Evolutionary conservation across 2,888 invertebrate species (phyloP).

Genomic region (Gastrophysa polygoni): DNA sequence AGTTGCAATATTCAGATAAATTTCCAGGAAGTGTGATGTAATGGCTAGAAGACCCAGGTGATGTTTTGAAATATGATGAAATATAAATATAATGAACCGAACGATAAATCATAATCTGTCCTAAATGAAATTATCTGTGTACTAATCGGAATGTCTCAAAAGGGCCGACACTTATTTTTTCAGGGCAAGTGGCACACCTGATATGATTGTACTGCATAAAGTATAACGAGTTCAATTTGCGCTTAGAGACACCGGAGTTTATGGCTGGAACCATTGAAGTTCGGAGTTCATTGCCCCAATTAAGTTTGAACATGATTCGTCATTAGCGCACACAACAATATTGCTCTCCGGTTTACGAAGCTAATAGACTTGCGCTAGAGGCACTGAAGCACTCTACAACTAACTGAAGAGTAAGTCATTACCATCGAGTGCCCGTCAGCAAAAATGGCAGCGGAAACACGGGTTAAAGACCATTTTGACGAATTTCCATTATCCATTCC

Average conservation of each 20-base stretch:
- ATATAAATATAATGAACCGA: too few relatives aligned
- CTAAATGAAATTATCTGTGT: too few relatives aligned
- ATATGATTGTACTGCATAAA: slow-evolving; percentile 29
- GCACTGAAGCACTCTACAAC: slow-evolving; percentile 33
- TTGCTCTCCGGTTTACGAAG: slow-evolving; percentile 55
- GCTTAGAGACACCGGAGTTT: slow-evolving; percentile 38
- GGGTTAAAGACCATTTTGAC: background rate
- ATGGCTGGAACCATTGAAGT: slow-evolving; percentile 46
- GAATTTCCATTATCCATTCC: too few relatives aligned
- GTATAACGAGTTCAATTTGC: slow-evolving; percentile 38
- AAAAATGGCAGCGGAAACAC: background rate
- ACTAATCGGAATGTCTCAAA: background rate
- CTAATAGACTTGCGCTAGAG: slow-evolving; percentile 51
- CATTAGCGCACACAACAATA: slow-evolving; percentile 53
- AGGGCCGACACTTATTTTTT: slow-evolving; percentile 2
- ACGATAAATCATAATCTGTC: too few relatives aligned
- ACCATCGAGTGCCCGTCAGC: background rate
- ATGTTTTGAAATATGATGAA: too few relatives aligned
- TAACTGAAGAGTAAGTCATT: slow-evolving; percentile 14
- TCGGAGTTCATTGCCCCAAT: slow-evolving; percentile 56
- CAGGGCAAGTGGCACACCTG: background rate
- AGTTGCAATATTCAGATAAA: too few relatives aligned
- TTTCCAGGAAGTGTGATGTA: too few relatives aligned
- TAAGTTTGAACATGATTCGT: slow-evolving; percentile 57
- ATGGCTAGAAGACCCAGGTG: too few relatives aligned